phyloP scores from a whole-genome alignment of 2,113 vertebrate species.

The Cheirogaleus medius region DNA sequence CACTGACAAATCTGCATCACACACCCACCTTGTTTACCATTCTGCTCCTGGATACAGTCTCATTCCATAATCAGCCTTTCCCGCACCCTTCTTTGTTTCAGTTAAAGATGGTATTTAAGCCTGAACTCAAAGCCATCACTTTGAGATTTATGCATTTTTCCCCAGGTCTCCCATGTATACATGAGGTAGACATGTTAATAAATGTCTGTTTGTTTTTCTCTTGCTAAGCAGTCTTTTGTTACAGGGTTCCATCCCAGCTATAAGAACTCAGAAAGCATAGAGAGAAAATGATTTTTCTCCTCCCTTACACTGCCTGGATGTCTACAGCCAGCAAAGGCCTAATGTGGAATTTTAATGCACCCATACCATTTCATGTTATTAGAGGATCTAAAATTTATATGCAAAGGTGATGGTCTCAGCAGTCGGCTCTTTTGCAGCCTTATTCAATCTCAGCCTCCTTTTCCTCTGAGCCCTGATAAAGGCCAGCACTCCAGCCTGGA shows the following conservation, averaged over 20 bases:
- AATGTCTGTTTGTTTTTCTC: background rate
- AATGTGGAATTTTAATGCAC: background rate
- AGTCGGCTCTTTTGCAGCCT: background rate
- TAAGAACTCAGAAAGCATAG: background rate
- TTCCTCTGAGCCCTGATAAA: background rate
- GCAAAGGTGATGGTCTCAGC: background rate
- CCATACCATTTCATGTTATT: background rate
- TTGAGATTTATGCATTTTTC: background rate
- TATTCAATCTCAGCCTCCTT: background rate
- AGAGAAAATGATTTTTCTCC: background rate
- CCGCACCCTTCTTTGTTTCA: background rate
- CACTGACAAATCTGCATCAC: background rate
- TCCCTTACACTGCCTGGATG: background rate
- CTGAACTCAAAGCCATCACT: background rate
- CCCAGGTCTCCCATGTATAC: background rate
- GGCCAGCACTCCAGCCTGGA: background rate
- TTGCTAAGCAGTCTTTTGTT: background rate
- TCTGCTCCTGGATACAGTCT: background rate
- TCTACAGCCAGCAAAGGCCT: background rate
- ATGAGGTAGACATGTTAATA: background rate
- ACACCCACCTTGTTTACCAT: background rate
- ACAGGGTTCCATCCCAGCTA: background rate
- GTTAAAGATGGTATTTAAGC: background rate
- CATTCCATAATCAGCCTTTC: background rate
- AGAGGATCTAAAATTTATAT: constrained; percentile 13